phyloP scores from a whole-genome alignment of 2,797 vertebrate genomes.

The Atherinosoma microstoma region DNA sequence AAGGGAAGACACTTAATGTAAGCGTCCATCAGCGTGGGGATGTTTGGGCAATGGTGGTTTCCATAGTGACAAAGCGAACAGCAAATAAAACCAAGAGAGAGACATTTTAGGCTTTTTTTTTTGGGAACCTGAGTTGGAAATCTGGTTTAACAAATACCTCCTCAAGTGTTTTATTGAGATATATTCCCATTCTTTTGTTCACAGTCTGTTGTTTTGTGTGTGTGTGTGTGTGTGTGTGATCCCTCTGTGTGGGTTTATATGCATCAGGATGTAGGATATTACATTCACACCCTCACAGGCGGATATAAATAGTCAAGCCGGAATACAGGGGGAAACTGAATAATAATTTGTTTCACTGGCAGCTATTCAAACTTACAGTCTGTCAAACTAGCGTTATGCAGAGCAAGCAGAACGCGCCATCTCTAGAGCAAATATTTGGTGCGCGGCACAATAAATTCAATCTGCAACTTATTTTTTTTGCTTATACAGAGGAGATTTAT shows the following conservation, averaged over 20 bases:
- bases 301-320: constrained; percentile 74
- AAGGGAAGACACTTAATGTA: constrained; percentile 73
- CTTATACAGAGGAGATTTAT: constrained; percentile 42
- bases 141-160: constrained; percentile 58
- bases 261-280: constrained; percentile 66
- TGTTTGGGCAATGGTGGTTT: constrained; percentile 83
- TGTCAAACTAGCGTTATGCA: constrained; percentile 62
- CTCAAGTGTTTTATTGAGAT: constrained; percentile 57
- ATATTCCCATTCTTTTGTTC: constrained; percentile 46
- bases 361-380: constrained; percentile 75
- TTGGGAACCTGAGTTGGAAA: constrained; percentile 48
- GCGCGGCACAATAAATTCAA: constrained; percentile 52
- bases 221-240: constrained; percentile 28
- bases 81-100: constrained; percentile 73
- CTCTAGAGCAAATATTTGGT: constrained; percentile 61
- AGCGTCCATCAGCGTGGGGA: constrained; percentile 72
- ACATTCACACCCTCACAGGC: constrained; percentile 69
- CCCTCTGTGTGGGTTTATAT: constrained; percentile 48
- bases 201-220: constrained; percentile 27
- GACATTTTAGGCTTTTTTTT: constrained; percentile 70
- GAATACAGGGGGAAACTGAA: constrained; percentile 69
- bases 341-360: constrained; percentile 79
- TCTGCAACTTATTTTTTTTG: constrained; percentile 46
- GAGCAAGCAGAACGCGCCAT: constrained; percentile 67
- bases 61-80: constrained; percentile 78